These are phyloP conservation scores for Anniella stebbinsi DNA, from an alignment of 2,797 vertebrate genomes.

Conservation along the genomic window DNA sequence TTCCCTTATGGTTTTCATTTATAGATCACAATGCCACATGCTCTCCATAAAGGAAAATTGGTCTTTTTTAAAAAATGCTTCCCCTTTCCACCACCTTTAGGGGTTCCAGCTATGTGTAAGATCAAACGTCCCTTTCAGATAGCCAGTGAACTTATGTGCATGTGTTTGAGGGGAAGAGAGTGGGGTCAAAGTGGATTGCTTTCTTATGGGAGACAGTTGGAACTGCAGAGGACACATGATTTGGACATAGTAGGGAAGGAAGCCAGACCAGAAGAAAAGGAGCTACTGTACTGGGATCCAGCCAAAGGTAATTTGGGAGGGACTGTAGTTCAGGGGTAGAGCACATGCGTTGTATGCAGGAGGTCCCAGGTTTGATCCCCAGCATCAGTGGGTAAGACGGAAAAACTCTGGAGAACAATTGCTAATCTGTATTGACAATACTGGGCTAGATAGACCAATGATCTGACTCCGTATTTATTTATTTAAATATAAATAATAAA, in stretches of 20 bases:
- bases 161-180: neutral
- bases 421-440: no score
- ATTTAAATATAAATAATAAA: no score
- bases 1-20: neutral
- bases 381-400: no score
- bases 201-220: neutral
- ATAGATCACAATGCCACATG: neutral
- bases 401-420: no score
- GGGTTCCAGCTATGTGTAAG: neutral
- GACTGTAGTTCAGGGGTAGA: no score
- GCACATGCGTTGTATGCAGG: no score
- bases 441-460: no score
- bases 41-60: neutral
- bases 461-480: no score
- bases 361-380: no score
- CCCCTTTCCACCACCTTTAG: neutral
- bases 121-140: neutral
- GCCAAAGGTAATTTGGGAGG: neutral
- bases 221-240: neutral
- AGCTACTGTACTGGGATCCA: neutral
- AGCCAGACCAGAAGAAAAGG: neutral
- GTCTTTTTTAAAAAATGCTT: neutral
- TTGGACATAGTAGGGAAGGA: neutral
- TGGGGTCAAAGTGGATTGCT: neutral
- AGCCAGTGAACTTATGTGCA: neutral